Percentiles rank a stretch among this genome's conserved stretches.
These are phyloP conservation scores for Lagopus muta DNA, from an alignment of 2,113 vertebrate genomes.

Conservation along the genomic window DNA sequence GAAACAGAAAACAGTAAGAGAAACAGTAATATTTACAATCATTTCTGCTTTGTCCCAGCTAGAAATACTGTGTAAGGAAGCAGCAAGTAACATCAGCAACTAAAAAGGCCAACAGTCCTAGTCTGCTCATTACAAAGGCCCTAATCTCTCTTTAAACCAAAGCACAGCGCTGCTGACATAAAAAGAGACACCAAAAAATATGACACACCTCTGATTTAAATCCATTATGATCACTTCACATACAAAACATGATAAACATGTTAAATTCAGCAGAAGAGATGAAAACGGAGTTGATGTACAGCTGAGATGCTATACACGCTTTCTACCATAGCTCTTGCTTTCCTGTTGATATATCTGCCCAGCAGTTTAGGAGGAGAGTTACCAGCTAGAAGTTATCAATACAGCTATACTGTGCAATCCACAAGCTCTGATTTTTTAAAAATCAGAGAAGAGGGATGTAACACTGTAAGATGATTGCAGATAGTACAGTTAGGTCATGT, in stretches of 20 bases:
- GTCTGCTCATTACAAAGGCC: neutral
- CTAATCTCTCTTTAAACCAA: neutral
- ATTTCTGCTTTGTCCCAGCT: neutral
- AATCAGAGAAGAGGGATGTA: neutral
- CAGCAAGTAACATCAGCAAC: neutral
- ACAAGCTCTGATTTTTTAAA: neutral
- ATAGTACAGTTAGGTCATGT: too few species aligned
- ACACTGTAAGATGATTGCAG: too few species aligned
- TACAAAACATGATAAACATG: neutral
- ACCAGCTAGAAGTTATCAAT: neutral
- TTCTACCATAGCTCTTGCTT: neutral
- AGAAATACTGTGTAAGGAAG: neutral
- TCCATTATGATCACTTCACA: neutral
- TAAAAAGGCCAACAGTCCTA: neutral
- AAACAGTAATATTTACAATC: neutral
- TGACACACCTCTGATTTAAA: slow-evolving; percentile 12
- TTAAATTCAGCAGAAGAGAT: slow-evolving; percentile 41
- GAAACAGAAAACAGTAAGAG: neutral
- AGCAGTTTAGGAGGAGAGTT: neutral
- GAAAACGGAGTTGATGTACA: neutral
- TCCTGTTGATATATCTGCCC: neutral
- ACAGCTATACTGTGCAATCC: neutral
- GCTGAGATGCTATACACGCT: neutral
- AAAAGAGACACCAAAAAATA: slow-evolving; percentile 22
- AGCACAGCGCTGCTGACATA: neutral